Percentiles rank a stretch among this genome's conserved stretches.
These are phyloP conservation scores for Choloepus hoffmanni DNA, from an alignment of 2,113 vertebrate genomes.

Conservation along the genomic window DNA sequence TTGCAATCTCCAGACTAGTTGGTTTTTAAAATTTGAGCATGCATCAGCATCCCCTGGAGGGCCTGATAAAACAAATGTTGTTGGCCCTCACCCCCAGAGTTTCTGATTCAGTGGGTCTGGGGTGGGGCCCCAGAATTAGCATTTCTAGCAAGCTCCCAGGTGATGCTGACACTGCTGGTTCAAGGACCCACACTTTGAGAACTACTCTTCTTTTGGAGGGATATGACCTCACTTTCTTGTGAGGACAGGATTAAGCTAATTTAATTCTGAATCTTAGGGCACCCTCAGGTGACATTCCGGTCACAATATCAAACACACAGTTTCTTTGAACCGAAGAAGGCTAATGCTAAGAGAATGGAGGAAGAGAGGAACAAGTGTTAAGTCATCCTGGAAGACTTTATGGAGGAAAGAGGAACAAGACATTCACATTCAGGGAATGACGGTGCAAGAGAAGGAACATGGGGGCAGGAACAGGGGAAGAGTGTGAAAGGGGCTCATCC, in stretches of 20 bases:
- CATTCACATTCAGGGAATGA: background rate
- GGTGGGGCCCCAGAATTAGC: background rate
- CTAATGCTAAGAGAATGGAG: background rate
- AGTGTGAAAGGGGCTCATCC: background rate
- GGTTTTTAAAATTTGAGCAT: background rate
- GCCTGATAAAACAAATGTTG: background rate
- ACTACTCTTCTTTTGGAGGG: background rate
- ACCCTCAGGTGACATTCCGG: background rate
- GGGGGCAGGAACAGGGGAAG: background rate
- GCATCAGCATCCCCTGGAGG: background rate
- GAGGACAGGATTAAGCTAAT: background rate
- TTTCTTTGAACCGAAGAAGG: background rate
- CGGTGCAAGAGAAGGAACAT: background rate
- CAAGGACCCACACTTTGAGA: background rate
- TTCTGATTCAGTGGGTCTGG: background rate
- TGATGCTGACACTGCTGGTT: background rate
- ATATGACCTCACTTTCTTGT: background rate
- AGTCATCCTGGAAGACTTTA: background rate
- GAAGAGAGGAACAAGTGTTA: background rate
- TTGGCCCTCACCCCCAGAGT: background rate
- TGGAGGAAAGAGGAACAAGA: background rate
- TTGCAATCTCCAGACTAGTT: background rate
- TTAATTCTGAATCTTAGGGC: background rate
- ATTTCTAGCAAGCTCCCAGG: background rate
- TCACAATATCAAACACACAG: background rate